phyloP scores from a whole-genome alignment of 2,888 invertebrate species.

The Oligia fasciuncula region DNA sequence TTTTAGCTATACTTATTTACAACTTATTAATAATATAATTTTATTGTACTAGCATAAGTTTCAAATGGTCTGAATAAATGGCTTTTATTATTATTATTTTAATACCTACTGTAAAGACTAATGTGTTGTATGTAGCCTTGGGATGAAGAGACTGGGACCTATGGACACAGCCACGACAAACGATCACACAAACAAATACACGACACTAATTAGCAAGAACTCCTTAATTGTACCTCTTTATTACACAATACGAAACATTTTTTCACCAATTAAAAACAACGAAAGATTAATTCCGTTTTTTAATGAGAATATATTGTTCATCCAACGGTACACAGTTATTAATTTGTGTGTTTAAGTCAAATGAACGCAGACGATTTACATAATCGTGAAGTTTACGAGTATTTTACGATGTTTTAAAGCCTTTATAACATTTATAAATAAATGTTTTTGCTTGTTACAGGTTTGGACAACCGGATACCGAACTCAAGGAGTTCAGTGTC shows the following conservation, averaged over 20 bases:
- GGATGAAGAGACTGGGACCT: background rate
- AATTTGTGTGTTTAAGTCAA: constrained; percentile 46
- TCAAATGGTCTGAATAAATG: no score
- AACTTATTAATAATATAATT: background rate
- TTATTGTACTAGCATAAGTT: background rate
- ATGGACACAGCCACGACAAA: background rate
- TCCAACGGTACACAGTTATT: constrained; percentile 47
- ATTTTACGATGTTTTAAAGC: constrained; percentile 41
- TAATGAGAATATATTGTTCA: constrained; percentile 47
- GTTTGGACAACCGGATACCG: constrained; percentile 88
- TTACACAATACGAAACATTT: constrained; percentile 14
- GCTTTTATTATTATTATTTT: background rate
- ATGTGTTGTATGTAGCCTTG: constrained; percentile 23
- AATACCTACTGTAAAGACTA: constrained; percentile 7
- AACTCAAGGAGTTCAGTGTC: constrained; percentile 86
- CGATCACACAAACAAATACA: constrained; percentile 31
- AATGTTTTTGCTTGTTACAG: constrained; percentile 77
- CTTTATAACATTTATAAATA: constrained; percentile 29
- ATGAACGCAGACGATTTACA: constrained; percentile 43
- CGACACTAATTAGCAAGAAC: constrained; percentile 29
- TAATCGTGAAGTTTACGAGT: constrained; percentile 51
- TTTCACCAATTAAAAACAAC: constrained; percentile 21
- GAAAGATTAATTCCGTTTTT: constrained; percentile 44
- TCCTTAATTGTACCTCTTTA: constrained; percentile 26
- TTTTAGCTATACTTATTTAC: background rate